These are phyloP conservation scores for Cephalopachus bancanus DNA, from an alignment of 2,797 vertebrate genomes.

Conservation along the genomic window DNA sequence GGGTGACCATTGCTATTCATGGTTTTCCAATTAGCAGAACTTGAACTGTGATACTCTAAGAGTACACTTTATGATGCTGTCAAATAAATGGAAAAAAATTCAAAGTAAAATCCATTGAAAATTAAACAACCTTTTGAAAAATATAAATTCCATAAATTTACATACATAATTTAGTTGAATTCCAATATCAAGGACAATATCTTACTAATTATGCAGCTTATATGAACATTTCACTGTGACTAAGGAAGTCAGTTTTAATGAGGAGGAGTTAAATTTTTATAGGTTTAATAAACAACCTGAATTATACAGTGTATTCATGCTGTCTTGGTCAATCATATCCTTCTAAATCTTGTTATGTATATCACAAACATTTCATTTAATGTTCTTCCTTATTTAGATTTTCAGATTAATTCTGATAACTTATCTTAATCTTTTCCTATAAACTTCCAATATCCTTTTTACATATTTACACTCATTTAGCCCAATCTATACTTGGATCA, in stretches of 20 bases:
- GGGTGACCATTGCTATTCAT: background rate
- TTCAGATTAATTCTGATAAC: slow-evolving; percentile 4
- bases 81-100: background rate
- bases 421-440: slow-evolving; percentile 10
- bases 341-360: slow-evolving; percentile 39
- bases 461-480: background rate
- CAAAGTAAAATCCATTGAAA: slow-evolving; percentile 7
- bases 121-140: slow-evolving; percentile 10
- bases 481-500: background rate
- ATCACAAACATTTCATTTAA: background rate
- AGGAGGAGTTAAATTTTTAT: slow-evolving; percentile 11
- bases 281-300: slow-evolving; percentile 43
- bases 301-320: slow-evolving; percentile 18
- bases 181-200: background rate
- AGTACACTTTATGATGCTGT: background rate
- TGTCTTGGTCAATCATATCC: slow-evolving; percentile 31
- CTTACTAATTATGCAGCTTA: slow-evolving; percentile 8
- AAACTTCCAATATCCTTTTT: background rate
- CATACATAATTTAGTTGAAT: background rate
- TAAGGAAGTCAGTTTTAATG: slow-evolving; percentile 66
- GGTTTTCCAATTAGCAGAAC: background rate
- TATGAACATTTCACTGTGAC: slow-evolving; percentile 42
- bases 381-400: slow-evolving; percentile 15
- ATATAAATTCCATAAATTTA: slow-evolving; percentile 28
- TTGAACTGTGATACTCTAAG: background rate